Base-by-base conservation (phyloP, 2,113 vertebrate genomes). In the Piprites chloris region DNA sequence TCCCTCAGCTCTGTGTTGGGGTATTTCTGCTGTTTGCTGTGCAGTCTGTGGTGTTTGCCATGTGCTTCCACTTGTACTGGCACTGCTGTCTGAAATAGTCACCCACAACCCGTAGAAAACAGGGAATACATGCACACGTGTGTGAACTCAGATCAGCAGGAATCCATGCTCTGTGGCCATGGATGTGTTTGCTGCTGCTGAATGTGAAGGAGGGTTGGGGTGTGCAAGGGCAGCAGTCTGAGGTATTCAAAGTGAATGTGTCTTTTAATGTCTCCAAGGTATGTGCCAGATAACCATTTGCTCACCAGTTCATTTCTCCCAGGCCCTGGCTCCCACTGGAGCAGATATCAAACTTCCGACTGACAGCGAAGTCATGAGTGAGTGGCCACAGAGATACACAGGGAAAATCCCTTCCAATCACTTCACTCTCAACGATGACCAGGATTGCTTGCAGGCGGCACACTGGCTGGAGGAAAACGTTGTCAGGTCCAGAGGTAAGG, bases 391-490 rank as follows among this genome's bases (percentile, higher is more conserved):
- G 69, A 96, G 90, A 18, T 98, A 98, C 95, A 66, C 33, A 0
- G 97, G 97, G 9, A 86, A 93, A 27, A 84, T 98, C 37, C 99
- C 99, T 39, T 95, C 97, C 88, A 99, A 99, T 95, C 97, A 98
- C 62, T 98, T 99, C 93, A 98, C 97, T 72, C 98, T 99, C 85
- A 98, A 98, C 0, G 97, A 99, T 1, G 93, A 96, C 8, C 89
- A 98, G 14, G 99, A 99, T 42, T 96, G 87, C 67, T 55, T 81
- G 11, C 71, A 78, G 91, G 98, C 98, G 9, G 56, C 49, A 23
- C 42, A 10, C 21, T 98, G 98, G 98, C 89, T 98, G 52, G 67
- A 95, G 71, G 93, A 95, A 76, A 98, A 98, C 73, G 73, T 98
- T 5, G 3, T 98, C 63, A 59, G 62, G 91, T 58, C 96, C 27